Base-by-base conservation (phyloP, 1,140 invertebrate species). In the Cydia fagiglandana region DNA sequence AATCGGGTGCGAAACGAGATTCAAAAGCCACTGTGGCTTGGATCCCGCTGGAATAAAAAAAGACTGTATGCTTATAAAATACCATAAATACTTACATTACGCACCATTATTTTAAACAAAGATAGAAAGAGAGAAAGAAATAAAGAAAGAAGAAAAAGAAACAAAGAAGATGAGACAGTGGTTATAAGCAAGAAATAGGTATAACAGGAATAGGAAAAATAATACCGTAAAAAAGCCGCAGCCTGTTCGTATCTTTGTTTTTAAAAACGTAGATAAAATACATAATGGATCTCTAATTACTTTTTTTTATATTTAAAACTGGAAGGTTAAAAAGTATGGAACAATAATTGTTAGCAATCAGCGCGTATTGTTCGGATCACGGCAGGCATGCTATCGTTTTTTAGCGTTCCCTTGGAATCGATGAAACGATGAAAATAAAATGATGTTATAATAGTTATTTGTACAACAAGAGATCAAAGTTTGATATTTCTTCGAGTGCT, bases 311-410 rank as follows among this genome's bases (percentile, higher is more conserved):
- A 3, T 30, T 70, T 70, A n/a, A 38, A 30, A 34, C 1, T 41
- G 15, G 13, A 24, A 70, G n/a, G n/a, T 38, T 17, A 20, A 70
- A 70, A 38, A 41, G 34, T 68, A 15, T 17, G 15, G n/a, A n/a
- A 70, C 9, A 45, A 41, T 17, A 70, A 41, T 70, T 70, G 66
- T 17, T 17, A 7, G n/a, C 34, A 70, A 70, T 41, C 66, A 70
- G 66, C 34, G 34, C n/a, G 10, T 70, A 41, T 70, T 70, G 66
- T 38, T 17, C 34, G 15, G 4, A 41, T 70, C 66, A 70, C 66
- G 66, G n/a, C 34, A 70, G 30, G 4, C 28, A 70, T 28, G 30
- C 34, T 70, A 61, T 61, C 20, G 20, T 9, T 24, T 61, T 47
- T 61, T 61, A 61, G 56, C 9, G 56, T 9, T 61, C 56, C 7